Percentiles rank a stretch among this genome's conserved stretches.
These are phyloP conservation scores for Periparus ater DNA, from an alignment of 2,797 vertebrate genomes.

Conservation along the genomic window DNA sequence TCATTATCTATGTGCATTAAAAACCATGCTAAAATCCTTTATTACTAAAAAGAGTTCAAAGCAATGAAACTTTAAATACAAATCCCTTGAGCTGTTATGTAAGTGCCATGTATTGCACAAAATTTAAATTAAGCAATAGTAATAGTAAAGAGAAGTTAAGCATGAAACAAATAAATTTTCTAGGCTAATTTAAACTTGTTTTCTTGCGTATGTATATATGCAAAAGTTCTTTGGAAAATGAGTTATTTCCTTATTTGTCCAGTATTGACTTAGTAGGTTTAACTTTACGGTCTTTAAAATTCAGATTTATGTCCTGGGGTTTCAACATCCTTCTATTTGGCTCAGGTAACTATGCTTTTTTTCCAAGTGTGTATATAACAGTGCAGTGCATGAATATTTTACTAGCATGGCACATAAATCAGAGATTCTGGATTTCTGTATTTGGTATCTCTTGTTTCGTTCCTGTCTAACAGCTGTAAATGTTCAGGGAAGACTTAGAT, in stretches of 20 bases:
- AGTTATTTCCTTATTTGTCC: neutral
- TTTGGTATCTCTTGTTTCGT: neutral
- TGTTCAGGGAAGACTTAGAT: neutral
- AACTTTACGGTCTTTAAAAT: neutral
- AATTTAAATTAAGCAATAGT: constrained; percentile 7
- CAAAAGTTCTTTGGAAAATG: neutral
- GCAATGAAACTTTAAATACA: constrained; percentile 41
- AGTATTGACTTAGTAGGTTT: neutral
- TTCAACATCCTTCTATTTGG: neutral
- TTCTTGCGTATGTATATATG: neutral
- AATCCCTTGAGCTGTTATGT: constrained; percentile 3
- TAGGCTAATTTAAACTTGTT: constrained; percentile 6
- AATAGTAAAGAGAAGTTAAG: neutral
- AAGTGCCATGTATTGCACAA: neutral
- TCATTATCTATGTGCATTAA: constrained; percentile 14
- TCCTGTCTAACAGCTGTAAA: neutral
- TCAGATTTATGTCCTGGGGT: neutral
- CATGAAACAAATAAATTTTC: neutral
- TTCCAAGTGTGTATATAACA: neutral
- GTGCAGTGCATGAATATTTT: neutral
- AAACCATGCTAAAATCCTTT: neutral
- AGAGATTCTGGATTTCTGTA: neutral
- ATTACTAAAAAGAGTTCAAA: constrained; percentile 48
- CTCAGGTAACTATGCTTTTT: neutral
- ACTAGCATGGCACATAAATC: neutral